A percentile compares a stretch with the other conserved stretches of the same genome.
These are phyloP conservation scores for Ageneiosus marmoratus DNA, from an alignment of 2,113 vertebrate species.

Conservation along the genomic window DNA sequence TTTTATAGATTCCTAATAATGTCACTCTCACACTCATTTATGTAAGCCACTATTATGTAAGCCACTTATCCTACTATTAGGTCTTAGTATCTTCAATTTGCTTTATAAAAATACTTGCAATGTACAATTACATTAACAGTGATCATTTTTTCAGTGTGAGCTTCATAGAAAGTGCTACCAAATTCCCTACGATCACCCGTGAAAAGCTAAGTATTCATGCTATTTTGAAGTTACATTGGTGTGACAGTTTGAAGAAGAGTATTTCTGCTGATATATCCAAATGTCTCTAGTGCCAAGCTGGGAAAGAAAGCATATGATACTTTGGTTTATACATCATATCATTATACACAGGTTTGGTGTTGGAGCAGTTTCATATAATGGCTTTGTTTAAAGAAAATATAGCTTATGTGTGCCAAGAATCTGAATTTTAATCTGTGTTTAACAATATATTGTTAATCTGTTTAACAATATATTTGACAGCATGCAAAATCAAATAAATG, in stretches of 20 bases:
- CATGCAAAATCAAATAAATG: not conserved
- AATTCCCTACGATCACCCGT: not conserved
- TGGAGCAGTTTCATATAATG: slow-evolving; percentile 13
- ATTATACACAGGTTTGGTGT: slow-evolving; percentile 5
- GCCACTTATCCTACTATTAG: too few species aligned
- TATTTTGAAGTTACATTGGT: not conserved
- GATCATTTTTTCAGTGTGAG: not conserved
- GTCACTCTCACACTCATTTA: too few species aligned
- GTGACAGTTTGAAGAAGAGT: not conserved
- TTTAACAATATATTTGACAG: slow-evolving; percentile 1
- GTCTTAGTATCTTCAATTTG: too few species aligned
- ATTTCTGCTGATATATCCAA: slow-evolving; percentile 13
- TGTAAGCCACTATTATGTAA: too few species aligned
- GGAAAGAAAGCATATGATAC: not conserved
- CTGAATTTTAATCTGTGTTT: not conserved
- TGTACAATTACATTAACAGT: too few species aligned
- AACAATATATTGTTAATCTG: not conserved
- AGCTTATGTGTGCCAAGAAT: not conserved
- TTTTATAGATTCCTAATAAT: not conserved
- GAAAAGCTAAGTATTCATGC: not conserved
- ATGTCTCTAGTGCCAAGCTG: slow-evolving; percentile 8
- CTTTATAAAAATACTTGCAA: not conserved
- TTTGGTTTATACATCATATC: not conserved
- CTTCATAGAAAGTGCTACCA: not conserved
- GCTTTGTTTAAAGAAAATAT: not conserved